These are phyloP conservation scores for Orthosia gracilis DNA, from an alignment of 2,888 invertebrate genomes.

Conservation along the genomic window DNA sequence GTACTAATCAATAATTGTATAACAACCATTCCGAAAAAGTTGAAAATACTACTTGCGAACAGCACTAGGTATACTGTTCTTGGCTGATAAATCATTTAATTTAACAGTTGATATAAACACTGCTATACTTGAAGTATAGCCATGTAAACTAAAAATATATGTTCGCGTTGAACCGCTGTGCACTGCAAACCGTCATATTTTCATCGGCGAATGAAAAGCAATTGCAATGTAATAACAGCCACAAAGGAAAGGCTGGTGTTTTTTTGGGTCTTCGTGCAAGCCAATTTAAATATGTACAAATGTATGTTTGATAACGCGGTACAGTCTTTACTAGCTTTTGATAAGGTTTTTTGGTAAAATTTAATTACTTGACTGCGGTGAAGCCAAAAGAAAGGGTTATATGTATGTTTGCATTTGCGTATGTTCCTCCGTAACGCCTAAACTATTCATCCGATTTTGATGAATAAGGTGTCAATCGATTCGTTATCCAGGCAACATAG, in stretches of 20 bases:
- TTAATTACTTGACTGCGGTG: too few species aligned
- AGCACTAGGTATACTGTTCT: slow-evolving; percentile 5
- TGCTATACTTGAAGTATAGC: slow-evolving; percentile 1
- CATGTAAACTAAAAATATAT: slow-evolving; percentile 55
- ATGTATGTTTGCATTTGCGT: too few species aligned
- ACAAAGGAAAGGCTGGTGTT: slow-evolving; percentile 42
- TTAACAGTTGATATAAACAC: slow-evolving; percentile 42
- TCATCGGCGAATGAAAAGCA: slow-evolving; percentile 59
- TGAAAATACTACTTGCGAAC: background rate
- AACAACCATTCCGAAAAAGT: background rate
- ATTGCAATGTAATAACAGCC: slow-evolving; percentile 59
- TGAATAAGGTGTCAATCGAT: too few species aligned
- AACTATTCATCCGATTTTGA: too few species aligned
- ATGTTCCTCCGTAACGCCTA: too few species aligned
- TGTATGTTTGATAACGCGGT: slow-evolving; percentile 34
- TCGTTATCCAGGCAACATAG: too few species aligned
- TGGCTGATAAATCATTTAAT: slow-evolving; percentile 54
- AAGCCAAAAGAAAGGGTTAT: too few species aligned
- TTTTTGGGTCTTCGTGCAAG: slow-evolving; percentile 38
- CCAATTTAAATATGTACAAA: slow-evolving; percentile 41
- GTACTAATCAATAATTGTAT: background rate
- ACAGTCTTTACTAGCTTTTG: background rate
- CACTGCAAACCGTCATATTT: slow-evolving; percentile 51
- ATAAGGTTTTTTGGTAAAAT: background rate
- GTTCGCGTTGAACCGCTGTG: slow-evolving; percentile 36